Evolutionary conservation across 2,797 vertebrate species (phyloP).

Genomic region (Microchirus variegatus): DNA sequence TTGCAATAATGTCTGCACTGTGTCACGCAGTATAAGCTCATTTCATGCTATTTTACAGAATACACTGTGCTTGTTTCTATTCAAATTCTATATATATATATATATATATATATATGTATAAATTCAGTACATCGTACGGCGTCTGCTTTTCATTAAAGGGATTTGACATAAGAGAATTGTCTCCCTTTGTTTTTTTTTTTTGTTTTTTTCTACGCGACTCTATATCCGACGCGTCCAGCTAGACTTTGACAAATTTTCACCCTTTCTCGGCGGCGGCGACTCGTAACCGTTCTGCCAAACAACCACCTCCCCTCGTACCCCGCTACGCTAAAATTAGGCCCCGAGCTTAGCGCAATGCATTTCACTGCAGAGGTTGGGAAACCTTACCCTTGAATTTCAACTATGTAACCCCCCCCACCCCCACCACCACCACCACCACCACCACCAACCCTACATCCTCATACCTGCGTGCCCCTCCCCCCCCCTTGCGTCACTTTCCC

Average conservation of each 20-base stretch:
- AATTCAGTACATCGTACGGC: slow-evolving; percentile 26
- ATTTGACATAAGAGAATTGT: slow-evolving; percentile 52
- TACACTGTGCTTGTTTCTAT: slow-evolving; percentile 32
- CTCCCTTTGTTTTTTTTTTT: slow-evolving; percentile 38
- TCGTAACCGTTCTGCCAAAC: slow-evolving; percentile 48
- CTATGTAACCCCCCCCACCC: slow-evolving; percentile 64
- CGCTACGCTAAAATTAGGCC: slow-evolving; percentile 78
- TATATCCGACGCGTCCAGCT: slow-evolving; percentile 33
- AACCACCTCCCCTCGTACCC: slow-evolving; percentile 36
- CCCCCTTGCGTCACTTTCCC: slow-evolving; percentile 42
- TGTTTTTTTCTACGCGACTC: slow-evolving; percentile 40
- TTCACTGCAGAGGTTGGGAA: slow-evolving; percentile 78
- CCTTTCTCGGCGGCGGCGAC: slow-evolving; percentile 48
- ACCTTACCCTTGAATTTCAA: slow-evolving; percentile 82
- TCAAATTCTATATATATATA: slow-evolving; percentile 16
- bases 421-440: not conserved
- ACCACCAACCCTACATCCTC: slow-evolving; percentile 23
- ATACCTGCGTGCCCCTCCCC: slow-evolving; percentile 35
- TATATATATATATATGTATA: not conserved
- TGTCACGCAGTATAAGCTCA: slow-evolving; percentile 14
- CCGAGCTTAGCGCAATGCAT: slow-evolving; percentile 72
- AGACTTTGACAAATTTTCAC: slow-evolving; percentile 61
- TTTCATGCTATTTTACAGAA: slow-evolving; percentile 18
- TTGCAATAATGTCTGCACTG: not conserved
- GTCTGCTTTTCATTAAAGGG: slow-evolving; percentile 68